phyloP scores from a whole-genome alignment of 2,888 invertebrate species.

The Phlogophora meticulosa region DNA sequence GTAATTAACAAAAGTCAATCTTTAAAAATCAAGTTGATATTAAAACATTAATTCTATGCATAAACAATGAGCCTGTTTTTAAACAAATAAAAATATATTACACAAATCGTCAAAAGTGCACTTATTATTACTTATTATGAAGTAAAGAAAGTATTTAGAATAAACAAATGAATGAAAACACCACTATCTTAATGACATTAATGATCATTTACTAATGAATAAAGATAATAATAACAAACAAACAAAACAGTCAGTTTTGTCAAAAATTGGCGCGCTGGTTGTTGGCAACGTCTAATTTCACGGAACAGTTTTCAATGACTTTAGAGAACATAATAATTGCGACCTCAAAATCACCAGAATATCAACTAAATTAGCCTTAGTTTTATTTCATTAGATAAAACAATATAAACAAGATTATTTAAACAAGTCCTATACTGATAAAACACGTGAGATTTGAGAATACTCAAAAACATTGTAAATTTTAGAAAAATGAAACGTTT shows the following conservation, averaged over 20 bases:
- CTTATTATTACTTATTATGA: no score
- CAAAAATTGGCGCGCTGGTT: constrained; percentile 32
- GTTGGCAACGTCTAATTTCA: constrained; percentile 16
- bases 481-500: constrained; percentile 17
- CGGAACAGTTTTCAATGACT: not conserved
- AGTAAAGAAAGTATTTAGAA: not conserved
- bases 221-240: not conserved
- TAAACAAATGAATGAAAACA: not conserved
- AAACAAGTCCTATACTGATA: no score
- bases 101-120: constrained; percentile 16
- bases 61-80: not conserved
- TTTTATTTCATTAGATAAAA: not conserved
- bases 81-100: not conserved
- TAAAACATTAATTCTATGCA: not conserved
- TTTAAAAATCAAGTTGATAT: not conserved
- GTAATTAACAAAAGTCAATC: not conserved
- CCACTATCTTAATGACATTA: not conserved
- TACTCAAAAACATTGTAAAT: not conserved
- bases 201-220: not conserved
- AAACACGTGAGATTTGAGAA: no score
- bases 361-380: not conserved
- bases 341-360: not conserved
- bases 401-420: not conserved
- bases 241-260: not conserved
- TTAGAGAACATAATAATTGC: not conserved